Evolutionary conservation across 2,113 vertebrate genomes (phyloP).

Genomic region (Cricetomys ansorgei): DNA sequence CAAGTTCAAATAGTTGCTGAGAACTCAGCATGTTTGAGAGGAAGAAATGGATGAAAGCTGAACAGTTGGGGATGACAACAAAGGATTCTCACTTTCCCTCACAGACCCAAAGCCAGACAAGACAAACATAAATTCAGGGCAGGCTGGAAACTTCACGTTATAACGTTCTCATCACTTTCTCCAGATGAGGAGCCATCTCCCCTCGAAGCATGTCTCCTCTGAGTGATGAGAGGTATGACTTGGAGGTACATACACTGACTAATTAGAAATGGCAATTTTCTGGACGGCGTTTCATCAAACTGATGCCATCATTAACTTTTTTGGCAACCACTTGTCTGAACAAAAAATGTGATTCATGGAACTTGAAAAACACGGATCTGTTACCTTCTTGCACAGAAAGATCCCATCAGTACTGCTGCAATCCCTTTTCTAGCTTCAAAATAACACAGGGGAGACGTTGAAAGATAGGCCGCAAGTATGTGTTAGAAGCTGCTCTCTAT

Average conservation of each 20-base stretch:
- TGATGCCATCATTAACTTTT: slow-evolving; percentile 12
- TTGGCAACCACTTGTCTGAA: slow-evolving; percentile 26
- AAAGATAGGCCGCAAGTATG: neutral
- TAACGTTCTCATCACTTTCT: slow-evolving; percentile 34
- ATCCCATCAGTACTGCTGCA: neutral
- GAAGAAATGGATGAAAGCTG: slow-evolving; percentile 13
- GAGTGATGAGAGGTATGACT: neutral
- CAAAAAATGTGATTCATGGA: slow-evolving; percentile 46
- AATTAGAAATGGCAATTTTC: slow-evolving; percentile 52
- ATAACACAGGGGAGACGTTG: slow-evolving; percentile 1
- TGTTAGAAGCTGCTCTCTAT: slow-evolving; percentile 2
- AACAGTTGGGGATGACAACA: neutral
- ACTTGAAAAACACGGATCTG: slow-evolving; percentile 60
- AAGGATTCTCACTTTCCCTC: neutral
- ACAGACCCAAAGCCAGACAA: neutral
- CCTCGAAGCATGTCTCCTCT: neutral
- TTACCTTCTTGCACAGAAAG: slow-evolving; percentile 43
- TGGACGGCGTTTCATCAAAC: slow-evolving; percentile 70
- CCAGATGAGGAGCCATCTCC: neutral
- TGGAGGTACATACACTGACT: slow-evolving; percentile 25
- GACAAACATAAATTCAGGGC: slow-evolving; percentile 50
- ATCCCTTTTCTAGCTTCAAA: slow-evolving; percentile 48
- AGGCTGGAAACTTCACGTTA: neutral
- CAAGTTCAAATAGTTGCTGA: slow-evolving; percentile 12
- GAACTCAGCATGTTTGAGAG: neutral